Evolutionary conservation across 2,888 invertebrate species (phyloP), one percentile per base, ranked within the genome.

Genomic region (Aleiodes testaceus): DNA sequence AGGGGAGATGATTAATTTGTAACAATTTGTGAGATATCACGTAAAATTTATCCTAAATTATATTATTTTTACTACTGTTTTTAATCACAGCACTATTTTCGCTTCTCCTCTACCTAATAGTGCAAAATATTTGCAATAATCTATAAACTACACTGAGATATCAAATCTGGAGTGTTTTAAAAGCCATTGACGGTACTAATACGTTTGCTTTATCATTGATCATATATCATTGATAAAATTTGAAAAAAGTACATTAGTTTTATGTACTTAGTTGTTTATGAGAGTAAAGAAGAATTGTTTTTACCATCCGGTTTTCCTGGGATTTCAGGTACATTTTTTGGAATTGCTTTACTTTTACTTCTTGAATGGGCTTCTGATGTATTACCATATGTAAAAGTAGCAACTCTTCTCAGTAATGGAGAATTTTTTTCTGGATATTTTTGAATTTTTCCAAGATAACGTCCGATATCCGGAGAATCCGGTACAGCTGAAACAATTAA

Each of bases 351-450:
- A 89, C 89, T 72, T 95, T 93, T 85, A 93, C 94, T 30, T 11
- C 42, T 87, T 93, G 16, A 16, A 11, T 59, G 22, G 20, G 16
- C 14, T n/a, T 45, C 82, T 1, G 91, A 91, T 82, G 92, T 91
- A 82, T 92, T 92, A 80, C 94, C 94, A 79, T 94, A 89, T 65
- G 94, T 95, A 77, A 96, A 91, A 66, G 95, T 94, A 61, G 95
- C 94, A 52, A 96, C 95, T 88, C 95, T 96, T 79, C 95, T 91
- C 66, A 96, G 89, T 53, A 95, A 94, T 84, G 93, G 93, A 78
- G 93, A 93, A 78, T 92, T 92, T 75, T 92, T 92, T 77, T 87
- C 77, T 1, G 89, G 84, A 4, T 86, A 85, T 30, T 88, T 85
- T 77, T 91, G 91, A 80, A 89, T 89, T 14, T 90, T 89, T 30